Base-by-base conservation (phyloP, 2,113 vertebrate species). In the Eleginops maclovinus region DNA sequence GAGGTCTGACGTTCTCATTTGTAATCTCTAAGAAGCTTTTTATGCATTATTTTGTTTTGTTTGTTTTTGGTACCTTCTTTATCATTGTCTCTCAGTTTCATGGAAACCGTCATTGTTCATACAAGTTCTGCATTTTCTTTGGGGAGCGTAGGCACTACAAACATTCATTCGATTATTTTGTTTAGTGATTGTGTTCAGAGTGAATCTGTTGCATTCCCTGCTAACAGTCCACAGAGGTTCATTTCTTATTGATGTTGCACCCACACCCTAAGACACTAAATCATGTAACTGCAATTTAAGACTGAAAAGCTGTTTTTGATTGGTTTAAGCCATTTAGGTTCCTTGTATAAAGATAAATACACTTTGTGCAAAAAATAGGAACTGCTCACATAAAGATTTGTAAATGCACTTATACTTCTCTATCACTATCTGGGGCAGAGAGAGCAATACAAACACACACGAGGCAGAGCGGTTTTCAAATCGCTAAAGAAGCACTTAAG, bases 281-380 rank as follows among this genome's bases (percentile, higher is more conserved):
- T 65, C 21, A 72, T 31, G 31, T 63, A 36, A 36, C 46, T 58
- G 59, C 49, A 77, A 82, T 81, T 63, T 73, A 84, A 83, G 82
- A 85, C 72, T 61, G 54, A 61, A n/a, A 62, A 21, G 50, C 31
- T 53, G 73, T 54, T 69, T 80, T 28, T 66, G 49, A 31, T 55
- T 76, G 15, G 7, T 16, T 55, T 41, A 26, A 54, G 15, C 47
- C 69, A 55, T 82, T 36, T 81, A 31, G 26, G 46, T 87, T 77
- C 8, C 72, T 67, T 81, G 6, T 75, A 65, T 51, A 81, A 65
- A 85, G 78, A 83, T 87, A 84, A 78, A 88, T 79, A 82, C 14
- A 68, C 55, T 79, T 62, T 91, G 91, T 92, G 90, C 91, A 92
- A 91, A 92, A 91, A 93, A 83, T 76, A 77, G 56, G 46, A 88